phyloP scores from a whole-genome alignment of 2,797 vertebrate genomes.

The Diplodus puntazzo region DNA sequence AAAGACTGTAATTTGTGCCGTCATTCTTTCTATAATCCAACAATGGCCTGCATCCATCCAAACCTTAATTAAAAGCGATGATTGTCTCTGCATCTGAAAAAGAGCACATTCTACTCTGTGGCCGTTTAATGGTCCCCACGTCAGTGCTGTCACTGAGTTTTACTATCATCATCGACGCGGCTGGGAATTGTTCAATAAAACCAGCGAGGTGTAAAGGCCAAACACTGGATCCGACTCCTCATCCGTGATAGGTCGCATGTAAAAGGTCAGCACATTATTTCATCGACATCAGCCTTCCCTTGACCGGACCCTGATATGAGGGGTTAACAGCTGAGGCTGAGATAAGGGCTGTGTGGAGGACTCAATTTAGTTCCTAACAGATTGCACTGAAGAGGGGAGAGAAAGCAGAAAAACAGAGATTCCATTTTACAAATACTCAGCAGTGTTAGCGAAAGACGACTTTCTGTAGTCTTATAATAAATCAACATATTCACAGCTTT shows the following conservation, averaged over 20 bases:
- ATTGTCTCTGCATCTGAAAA: conserved; percentile 25
- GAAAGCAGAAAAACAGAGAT: not conserved
- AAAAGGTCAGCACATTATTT: conserved; percentile 59
- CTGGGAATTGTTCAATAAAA: conserved; percentile 52
- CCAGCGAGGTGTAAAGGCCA: conserved; percentile 46
- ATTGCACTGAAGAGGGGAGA: not conserved
- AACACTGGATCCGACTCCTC: not conserved
- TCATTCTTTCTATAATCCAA: conserved; percentile 29
- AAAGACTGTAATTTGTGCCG: conserved; percentile 13
- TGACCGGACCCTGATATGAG: conserved; percentile 35
- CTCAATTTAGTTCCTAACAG: conserved; percentile 24
- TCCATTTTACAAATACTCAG: not conserved
- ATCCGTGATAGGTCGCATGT: conserved; percentile 32
- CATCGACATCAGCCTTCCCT: conserved; percentile 32
- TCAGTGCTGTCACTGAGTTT: conserved; percentile 20
- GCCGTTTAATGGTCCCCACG: conserved; percentile 1
- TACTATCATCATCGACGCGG: conserved; percentile 27
- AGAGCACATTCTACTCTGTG: conserved; percentile 14
- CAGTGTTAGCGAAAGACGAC: not conserved
- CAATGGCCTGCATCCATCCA: conserved; percentile 17
- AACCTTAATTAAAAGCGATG: conserved; percentile 23
- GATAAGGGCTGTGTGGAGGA: conserved; percentile 8
- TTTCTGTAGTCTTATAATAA: not conserved
- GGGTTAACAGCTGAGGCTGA: conserved; percentile 24
- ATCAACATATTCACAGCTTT: not conserved